These are phyloP conservation scores for Drosophila cardini DNA, from an alignment of 1,140 invertebrate genomes.

Conservation along the genomic window DNA sequence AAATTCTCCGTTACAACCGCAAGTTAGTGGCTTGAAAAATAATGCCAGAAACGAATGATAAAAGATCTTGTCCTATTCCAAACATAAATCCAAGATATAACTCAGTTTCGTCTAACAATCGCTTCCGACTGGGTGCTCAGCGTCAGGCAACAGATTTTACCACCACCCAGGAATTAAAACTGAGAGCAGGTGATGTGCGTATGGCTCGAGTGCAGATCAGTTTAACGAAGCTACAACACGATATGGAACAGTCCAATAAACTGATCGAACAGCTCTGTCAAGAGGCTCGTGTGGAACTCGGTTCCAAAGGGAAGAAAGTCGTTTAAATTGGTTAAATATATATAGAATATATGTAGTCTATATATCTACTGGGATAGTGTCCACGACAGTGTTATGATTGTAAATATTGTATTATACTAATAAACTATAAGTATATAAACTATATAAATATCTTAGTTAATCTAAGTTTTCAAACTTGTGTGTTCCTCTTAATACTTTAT, in stretches of 20 bases:
- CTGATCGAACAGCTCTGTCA: slow-evolving; percentile 43
- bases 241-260: slow-evolving; percentile 58
- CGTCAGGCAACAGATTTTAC: slow-evolving; percentile 41
- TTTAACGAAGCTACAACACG: slow-evolving; percentile 47
- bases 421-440: too few species aligned
- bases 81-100: slow-evolving; percentile 1
- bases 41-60: slow-evolving; percentile 24
- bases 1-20: slow-evolving; percentile 18
- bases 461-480: too few species aligned
- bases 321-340: too few species aligned
- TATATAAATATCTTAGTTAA: too few species aligned
- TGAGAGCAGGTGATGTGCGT: slow-evolving; percentile 61
- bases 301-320: neutral
- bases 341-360: slow-evolving; percentile 3
- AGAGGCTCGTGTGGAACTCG: slow-evolving; percentile 20
- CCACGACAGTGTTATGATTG: too few species aligned
- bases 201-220: slow-evolving; percentile 58
- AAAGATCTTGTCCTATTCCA: neutral
- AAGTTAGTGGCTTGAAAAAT: neutral
- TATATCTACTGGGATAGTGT: too few species aligned
- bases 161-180: slow-evolving; percentile 50
- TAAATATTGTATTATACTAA: too few species aligned
- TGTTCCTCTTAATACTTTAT: too few species aligned
- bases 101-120: neutral
- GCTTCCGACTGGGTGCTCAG: neutral